Evolutionary conservation across 2,797 vertebrate genomes (phyloP).

Genomic region (Acrocephalus scirpaceus): DNA sequence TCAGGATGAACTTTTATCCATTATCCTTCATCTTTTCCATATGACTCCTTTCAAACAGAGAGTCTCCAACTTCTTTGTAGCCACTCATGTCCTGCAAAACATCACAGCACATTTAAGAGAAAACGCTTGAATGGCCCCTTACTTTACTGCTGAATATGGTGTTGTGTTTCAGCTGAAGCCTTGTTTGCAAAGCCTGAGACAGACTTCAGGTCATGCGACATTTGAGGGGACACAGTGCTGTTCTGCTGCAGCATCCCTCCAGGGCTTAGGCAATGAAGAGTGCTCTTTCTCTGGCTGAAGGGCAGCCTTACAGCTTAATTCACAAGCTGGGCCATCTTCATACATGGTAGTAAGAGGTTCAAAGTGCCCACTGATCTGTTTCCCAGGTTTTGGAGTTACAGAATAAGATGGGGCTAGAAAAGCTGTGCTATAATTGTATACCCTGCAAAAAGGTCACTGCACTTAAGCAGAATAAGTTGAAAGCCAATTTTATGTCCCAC

Average conservation of each 20-base stretch:
- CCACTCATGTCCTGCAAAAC: neutral
- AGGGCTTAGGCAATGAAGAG: neutral
- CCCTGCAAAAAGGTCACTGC: neutral
- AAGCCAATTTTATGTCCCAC: neutral
- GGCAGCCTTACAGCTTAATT: neutral
- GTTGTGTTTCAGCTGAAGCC: neutral
- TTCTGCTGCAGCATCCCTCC: neutral
- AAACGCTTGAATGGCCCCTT: neutral
- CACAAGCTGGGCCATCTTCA: neutral
- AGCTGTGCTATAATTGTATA: neutral
- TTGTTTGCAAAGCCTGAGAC: neutral
- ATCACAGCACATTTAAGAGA: neutral
- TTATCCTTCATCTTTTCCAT: neutral
- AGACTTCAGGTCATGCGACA: neutral
- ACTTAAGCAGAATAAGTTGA: neutral
- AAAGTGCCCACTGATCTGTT: neutral
- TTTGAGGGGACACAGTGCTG: neutral
- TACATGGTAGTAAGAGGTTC: neutral
- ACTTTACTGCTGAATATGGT: neutral
- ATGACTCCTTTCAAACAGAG: neutral
- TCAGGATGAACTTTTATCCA: neutral
- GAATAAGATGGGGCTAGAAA: neutral
- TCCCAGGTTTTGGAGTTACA: neutral
- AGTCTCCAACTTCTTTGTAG: neutral
- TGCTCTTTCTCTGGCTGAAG: neutral